phyloP scores from a whole-genome alignment of 2,888 invertebrate genomes.

The Macropis europaea region DNA sequence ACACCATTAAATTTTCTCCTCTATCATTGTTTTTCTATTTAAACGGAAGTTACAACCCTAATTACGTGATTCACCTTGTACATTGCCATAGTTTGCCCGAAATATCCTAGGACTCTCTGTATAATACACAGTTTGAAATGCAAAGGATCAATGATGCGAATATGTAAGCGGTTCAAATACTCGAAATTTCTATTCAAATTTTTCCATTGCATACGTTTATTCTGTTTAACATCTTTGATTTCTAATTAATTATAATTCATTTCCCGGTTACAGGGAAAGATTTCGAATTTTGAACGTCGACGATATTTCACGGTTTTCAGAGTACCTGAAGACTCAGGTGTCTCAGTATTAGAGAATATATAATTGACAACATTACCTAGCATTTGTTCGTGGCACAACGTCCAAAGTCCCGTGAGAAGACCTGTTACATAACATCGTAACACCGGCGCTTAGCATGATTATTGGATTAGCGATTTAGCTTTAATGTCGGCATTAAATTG shows the following conservation, averaged over 20 bases:
- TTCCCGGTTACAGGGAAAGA: not conserved
- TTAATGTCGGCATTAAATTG: conserved; percentile 53
- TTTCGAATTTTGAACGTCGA: not conserved
- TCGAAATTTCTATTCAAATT: no score
- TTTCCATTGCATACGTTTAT: not conserved
- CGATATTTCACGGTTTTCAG: not conserved
- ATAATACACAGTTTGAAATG: not conserved
- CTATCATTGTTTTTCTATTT: no score
- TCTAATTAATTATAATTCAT: no score
- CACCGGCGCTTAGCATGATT: conserved; percentile 69
- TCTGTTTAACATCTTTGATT: not conserved
- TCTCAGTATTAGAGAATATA: conserved; percentile 10
- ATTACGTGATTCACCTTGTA: no score
- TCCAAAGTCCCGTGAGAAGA: conserved; percentile 76
- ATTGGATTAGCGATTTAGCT: conserved; percentile 62
- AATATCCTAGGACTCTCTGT: no score
- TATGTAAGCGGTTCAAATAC: no score
- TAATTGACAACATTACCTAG: conserved; percentile 67
- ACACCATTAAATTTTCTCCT: no score
- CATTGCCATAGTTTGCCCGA: no score
- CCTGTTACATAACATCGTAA: conserved; percentile 74
- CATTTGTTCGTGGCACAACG: conserved; percentile 72
- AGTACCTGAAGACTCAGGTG: not conserved
- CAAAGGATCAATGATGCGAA: not conserved
- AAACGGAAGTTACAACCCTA: no score